Evolutionary conservation across 2,888 invertebrate genomes (phyloP), one percentile per base, ranked within the genome.

Genomic region (Vannuccia rotundouncinata): DNA sequence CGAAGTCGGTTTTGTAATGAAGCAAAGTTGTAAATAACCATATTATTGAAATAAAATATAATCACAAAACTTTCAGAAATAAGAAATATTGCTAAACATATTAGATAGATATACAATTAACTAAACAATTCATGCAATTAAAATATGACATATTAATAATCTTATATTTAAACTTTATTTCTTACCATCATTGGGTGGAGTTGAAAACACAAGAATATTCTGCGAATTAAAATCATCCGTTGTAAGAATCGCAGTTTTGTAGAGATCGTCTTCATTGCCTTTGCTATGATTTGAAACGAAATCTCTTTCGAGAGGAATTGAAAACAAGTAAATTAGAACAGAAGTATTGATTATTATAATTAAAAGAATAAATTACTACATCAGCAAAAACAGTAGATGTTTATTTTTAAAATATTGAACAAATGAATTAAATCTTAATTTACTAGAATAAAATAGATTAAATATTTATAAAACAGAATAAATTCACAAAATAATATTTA

Each of bases 231-330:
- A 59, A 1, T 22, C n/a, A 13, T 78, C 59, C 2, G 78, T 25
- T 1, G 30, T 60, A 1, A 78, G 30, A 78, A 78, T 25, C 1
- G 78, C 59, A n/a, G 27, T 25, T 10, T 31, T 59, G 25, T 78
- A 78, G 2, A 78, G 27, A 25, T 59, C 59, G 29, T 78, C 60
- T 10, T 78, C 66, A 1, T 60, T 78, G 13, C 78, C 78, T 59
- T 28, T 25, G 22, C 78, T 78, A 25, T 78, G 59, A 59, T 78
- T 78, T 1, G 78, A 59, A 1, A 78, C 29, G 25, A 78, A 78
- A 60, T 78, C 28, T 25, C 78, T 78, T n/a, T n/a, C n/a, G n/a
- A n/a, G n/a, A n/a, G n/a, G n/a, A n/a, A n/a, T n/a, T n/a, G n/a
- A n/a, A n/a, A n/a, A n/a, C n/a, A n/a, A n/a, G n/a, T n/a, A n/a